Conservation (phyloP, 2,888 invertebrate genomes). For the Nemoura dubitans region DNA sequence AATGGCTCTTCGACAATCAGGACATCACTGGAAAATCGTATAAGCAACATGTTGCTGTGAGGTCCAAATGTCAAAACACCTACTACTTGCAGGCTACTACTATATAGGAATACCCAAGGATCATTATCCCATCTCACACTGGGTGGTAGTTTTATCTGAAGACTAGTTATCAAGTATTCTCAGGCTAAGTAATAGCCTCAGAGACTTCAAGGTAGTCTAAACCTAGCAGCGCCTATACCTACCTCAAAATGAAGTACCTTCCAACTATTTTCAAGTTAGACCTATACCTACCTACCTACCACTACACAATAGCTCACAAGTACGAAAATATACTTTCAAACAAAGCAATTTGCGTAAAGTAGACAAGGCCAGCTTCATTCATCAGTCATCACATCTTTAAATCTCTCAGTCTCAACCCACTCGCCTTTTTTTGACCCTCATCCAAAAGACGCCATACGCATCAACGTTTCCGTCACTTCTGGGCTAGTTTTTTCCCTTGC, state of each 20-base stretch:
- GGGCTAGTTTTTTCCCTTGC: neutral
- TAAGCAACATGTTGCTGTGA: neutral
- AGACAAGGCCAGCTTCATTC: slow-evolving; percentile 12
- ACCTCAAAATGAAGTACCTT: neutral
- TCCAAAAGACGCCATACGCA: neutral
- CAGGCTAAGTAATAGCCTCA: neutral
- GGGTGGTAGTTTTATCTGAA: neutral
- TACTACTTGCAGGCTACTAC: too few species aligned
- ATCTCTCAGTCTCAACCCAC: neutral
- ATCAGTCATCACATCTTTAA: slow-evolving; percentile 12
- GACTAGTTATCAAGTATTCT: neutral
- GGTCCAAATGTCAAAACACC: neutral
- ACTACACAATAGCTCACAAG: neutral
- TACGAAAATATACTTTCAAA: slow-evolving; percentile 12
- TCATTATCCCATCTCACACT: neutral
- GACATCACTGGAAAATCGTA: too few species aligned
- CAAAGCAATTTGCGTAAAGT: slow-evolving; percentile 12
- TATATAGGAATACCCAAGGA: neutral
- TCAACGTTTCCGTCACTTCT: neutral
- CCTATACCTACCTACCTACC: neutral
- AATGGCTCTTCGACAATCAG: too few species aligned
- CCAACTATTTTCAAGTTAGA: neutral
- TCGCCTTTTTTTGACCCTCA: neutral
- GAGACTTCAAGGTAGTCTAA: neutral
- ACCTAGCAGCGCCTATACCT: neutral